Percentiles rank a stretch among this genome's conserved stretches.
These are phyloP conservation scores for Drosophila meridionalis DNA, from an alignment of 2,888 invertebrate genomes.

Conservation along the genomic window DNA sequence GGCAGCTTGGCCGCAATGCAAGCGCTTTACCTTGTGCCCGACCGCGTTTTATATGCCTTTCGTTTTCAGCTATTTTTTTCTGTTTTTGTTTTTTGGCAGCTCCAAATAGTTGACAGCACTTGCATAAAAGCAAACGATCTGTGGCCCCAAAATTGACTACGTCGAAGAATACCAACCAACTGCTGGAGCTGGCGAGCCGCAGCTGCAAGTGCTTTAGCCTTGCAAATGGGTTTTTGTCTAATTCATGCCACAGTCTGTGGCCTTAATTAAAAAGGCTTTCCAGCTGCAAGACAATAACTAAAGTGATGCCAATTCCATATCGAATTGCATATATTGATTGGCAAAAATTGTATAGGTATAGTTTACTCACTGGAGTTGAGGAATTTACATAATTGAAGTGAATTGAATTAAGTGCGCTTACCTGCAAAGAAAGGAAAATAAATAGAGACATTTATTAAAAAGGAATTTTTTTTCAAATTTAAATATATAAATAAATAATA, in stretches of 20 bases:
- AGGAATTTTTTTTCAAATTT: neutral
- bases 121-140: slow-evolving; percentile 37
- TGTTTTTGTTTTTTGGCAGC: slow-evolving; percentile 48
- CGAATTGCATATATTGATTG: slow-evolving; percentile 37
- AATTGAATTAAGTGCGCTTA: slow-evolving; percentile 29
- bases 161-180: slow-evolving; percentile 10
- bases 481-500: no score
- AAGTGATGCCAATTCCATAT: neutral
- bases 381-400: neutral
- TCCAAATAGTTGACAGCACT: slow-evolving; percentile 44
- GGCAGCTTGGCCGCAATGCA: slow-evolving; percentile 51
- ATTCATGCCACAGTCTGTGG: slow-evolving; percentile 38
- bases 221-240: slow-evolving; percentile 23
- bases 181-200: neutral
- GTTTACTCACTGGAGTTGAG: slow-evolving; percentile 24
- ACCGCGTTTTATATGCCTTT: neutral
- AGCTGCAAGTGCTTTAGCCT: slow-evolving; percentile 12
- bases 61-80: slow-evolving; percentile 19
- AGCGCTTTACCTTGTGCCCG: slow-evolving; percentile 59
- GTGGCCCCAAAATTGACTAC: slow-evolving; percentile 30
- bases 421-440: slow-evolving; percentile 29
- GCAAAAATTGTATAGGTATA: neutral
- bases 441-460: neutral
- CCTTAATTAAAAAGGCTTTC: slow-evolving; percentile 52
- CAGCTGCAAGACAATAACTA: slow-evolving; percentile 6